Evolutionary conservation across 2,888 invertebrate genomes (phyloP).

Genomic region (Neoscelio sp.): DNA sequence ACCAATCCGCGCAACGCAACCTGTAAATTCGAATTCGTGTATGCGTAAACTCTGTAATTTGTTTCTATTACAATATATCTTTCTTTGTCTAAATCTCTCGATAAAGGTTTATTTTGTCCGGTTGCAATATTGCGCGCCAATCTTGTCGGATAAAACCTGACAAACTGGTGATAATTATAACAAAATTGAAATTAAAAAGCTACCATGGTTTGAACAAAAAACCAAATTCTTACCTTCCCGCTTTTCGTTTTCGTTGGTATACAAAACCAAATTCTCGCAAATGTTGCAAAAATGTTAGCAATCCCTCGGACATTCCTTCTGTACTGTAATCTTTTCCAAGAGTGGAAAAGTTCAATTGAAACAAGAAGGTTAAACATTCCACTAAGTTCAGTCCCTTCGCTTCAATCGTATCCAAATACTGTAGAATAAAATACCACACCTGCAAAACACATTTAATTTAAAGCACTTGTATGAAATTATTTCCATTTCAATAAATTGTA

Average conservation of each 20-base stretch:
- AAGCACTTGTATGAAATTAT: too few species aligned
- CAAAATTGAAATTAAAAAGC: neutral
- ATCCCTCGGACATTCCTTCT: slow-evolving; percentile 94
- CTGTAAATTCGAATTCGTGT: slow-evolving; percentile 96
- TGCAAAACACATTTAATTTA: slow-evolving; percentile 62
- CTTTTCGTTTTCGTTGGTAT: slow-evolving; percentile 91
- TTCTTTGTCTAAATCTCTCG: slow-evolving; percentile 80
- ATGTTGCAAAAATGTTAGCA: slow-evolving; percentile 96
- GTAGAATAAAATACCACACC: slow-evolving; percentile 98
- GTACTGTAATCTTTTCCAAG: slow-evolving; percentile 98
- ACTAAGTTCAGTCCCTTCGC: slow-evolving; percentile 93
- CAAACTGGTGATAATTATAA: too few species aligned
- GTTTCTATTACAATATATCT: slow-evolving; percentile 98
- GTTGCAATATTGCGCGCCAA: slow-evolving; percentile 94
- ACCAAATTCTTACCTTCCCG: slow-evolving; percentile 85
- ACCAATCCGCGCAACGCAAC: slow-evolving; percentile 96
- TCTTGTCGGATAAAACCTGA: slow-evolving; percentile 96
- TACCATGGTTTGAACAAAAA: neutral
- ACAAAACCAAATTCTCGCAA: slow-evolving; percentile 98
- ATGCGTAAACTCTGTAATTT: slow-evolving; percentile 97
- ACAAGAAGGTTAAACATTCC: slow-evolving; percentile 97
- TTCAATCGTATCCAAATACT: slow-evolving; percentile 97
- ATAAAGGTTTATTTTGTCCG: slow-evolving; percentile 83
- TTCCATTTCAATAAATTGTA: neutral
- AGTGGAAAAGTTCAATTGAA: slow-evolving; percentile 97